Evolutionary conservation across 2,113 vertebrate genomes (phyloP).

Genomic region (Hystrix brachyura): DNA sequence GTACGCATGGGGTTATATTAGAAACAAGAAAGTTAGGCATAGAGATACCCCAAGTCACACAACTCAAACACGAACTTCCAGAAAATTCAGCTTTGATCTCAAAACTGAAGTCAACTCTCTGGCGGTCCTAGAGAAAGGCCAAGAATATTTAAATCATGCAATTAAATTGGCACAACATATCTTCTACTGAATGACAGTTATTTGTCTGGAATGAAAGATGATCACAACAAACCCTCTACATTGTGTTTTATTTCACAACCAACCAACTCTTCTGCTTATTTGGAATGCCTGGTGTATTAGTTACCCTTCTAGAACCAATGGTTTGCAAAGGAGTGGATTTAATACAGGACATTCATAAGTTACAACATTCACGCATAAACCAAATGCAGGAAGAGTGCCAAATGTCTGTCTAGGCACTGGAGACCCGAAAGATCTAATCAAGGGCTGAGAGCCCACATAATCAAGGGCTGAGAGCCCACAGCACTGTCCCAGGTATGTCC

Average conservation of each 20-base stretch:
- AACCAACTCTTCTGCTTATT: background rate
- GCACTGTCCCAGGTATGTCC: no score
- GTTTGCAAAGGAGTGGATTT: no score
- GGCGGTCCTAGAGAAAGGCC: background rate
- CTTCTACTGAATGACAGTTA: slow-evolving; percentile 59
- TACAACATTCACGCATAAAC: no score
- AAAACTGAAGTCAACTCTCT: background rate
- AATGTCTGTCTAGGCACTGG: no score
- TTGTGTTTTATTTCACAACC: slow-evolving; percentile 24
- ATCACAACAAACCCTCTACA: background rate
- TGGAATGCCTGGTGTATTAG: background rate
- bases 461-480: no score
- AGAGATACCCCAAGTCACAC: background rate
- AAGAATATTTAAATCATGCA: background rate
- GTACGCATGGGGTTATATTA: background rate
- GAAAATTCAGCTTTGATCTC: slow-evolving; percentile 6
- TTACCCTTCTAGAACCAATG: no score
- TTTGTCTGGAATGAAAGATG: slow-evolving; percentile 33
- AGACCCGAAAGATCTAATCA: no score
- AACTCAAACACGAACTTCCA: background rate
- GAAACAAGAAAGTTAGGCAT: slow-evolving; percentile 3
- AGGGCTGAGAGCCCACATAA: no score
- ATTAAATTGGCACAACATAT: slow-evolving; percentile 32
- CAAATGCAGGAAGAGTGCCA: no score
- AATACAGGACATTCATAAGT: no score